Evolutionary conservation across 2,797 vertebrate species (phyloP).

Genomic region (Lindbergichthys nudifrons): DNA sequence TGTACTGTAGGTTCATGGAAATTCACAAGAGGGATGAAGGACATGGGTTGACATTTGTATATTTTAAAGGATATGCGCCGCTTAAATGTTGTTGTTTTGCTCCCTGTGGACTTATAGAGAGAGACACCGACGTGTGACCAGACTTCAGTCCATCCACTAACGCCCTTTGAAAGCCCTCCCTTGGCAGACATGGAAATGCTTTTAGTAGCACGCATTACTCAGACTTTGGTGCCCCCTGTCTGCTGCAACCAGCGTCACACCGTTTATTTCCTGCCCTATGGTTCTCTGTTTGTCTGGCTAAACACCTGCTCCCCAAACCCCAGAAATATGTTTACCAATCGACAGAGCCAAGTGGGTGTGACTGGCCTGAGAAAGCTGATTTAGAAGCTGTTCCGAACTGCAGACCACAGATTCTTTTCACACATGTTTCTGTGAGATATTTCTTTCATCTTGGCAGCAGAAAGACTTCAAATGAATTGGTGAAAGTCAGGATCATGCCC

Average conservation of each 20-base stretch:
- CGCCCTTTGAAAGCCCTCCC: conserved; percentile 52
- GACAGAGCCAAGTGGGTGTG: conserved; percentile 53
- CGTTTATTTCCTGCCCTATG: conserved; percentile 26
- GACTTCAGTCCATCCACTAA: conserved; percentile 57
- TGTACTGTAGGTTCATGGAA: conserved; percentile 31
- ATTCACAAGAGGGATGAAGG: conserved; percentile 50
- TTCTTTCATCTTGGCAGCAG: conserved; percentile 43
- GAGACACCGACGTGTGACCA: conserved; percentile 52
- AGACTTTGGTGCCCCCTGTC: conserved; percentile 73
- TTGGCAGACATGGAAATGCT: conserved; percentile 58
- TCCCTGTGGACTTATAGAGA: conserved; percentile 44
- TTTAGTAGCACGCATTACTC: conserved; percentile 42
- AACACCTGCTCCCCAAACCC: conserved; percentile 42
- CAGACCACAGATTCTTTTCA: conserved; percentile 37
- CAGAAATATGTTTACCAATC: conserved; percentile 68
- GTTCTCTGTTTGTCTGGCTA: conserved; percentile 34
- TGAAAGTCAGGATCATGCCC: conserved; percentile 32
- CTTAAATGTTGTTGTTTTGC: conserved; percentile 61
- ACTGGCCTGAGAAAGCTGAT: conserved; percentile 48
- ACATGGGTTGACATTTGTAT: conserved; percentile 64
- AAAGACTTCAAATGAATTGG: conserved; percentile 33
- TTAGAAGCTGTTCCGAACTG: conserved; percentile 44
- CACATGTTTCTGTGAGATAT: conserved; percentile 41
- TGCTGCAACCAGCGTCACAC: conserved; percentile 25
- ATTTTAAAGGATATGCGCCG: conserved; percentile 42